Conservation (phyloP, 2,113 vertebrate species). For the Myotis yumanensis region DNA sequence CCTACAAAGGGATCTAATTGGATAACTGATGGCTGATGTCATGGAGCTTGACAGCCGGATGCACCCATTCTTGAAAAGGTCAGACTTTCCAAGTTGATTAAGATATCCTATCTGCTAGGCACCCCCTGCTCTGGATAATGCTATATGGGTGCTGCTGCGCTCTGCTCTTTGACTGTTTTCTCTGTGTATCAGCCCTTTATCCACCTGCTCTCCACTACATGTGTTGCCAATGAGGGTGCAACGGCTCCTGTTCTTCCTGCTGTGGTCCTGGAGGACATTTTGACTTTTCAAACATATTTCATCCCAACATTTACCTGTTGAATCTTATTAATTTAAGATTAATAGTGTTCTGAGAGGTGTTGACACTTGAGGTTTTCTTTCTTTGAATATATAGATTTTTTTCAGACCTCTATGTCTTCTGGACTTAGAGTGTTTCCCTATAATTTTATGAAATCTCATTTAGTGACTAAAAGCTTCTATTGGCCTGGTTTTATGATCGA, state of each 20-base stretch:
- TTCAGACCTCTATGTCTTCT: not conserved
- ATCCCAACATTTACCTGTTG: not conserved
- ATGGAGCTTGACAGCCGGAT: not conserved
- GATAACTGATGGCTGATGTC: not conserved
- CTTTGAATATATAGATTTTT: not conserved
- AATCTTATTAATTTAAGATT: not conserved
- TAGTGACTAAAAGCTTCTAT: not conserved
- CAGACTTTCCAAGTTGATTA: not conserved
- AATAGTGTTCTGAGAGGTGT: not conserved
- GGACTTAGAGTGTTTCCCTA: not conserved
- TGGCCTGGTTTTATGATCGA: not conserved
- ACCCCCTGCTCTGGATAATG: too few species aligned
- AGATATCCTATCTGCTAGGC: not conserved
- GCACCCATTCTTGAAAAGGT: not conserved
- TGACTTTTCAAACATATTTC: not conserved
- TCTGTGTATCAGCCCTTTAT: not conserved
- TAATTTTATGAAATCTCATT: conserved; percentile 21
- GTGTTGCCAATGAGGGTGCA: not conserved
- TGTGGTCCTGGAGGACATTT: not conserved
- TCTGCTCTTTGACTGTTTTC: not conserved
- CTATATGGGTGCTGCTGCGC: not conserved
- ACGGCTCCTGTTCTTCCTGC: not conserved
- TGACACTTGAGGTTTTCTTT: not conserved
- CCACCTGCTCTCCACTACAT: not conserved
- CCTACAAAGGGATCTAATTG: not conserved